phyloP scores from a whole-genome alignment of 2,888 invertebrate species.

The Periphyllus acericola region DNA sequence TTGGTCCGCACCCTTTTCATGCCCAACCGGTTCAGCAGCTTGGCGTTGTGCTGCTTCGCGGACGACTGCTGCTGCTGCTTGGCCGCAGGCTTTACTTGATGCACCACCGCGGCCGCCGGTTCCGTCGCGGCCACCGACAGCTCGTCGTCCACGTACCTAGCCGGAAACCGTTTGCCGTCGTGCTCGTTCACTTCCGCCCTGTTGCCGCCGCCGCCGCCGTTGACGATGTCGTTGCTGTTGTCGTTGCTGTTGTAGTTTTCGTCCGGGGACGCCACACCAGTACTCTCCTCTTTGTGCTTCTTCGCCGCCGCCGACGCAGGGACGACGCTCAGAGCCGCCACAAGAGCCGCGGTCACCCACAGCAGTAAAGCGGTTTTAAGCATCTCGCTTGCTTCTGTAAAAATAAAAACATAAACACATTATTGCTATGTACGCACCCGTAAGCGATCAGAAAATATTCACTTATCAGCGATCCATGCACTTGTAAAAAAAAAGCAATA shows the following conservation, averaged over 20 bases:
- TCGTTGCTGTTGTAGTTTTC: not conserved
- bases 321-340: not conserved
- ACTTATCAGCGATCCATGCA: too few species aligned
- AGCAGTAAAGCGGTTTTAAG: conserved; percentile 18
- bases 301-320: conserved; percentile 16
- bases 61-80: conserved; percentile 64
- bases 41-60: conserved; percentile 70
- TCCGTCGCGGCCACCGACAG: not conserved
- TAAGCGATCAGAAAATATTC: not conserved
- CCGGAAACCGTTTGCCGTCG: conserved; percentile 4
- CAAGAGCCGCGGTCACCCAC: not conserved
- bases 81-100: not conserved
- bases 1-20: conserved; percentile 74
- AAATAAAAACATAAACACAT: not conserved
- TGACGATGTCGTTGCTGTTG: not conserved
- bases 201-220: not conserved
- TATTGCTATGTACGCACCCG: not conserved
- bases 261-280: not conserved
- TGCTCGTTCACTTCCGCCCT: not conserved
- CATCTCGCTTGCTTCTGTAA: not conserved
- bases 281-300: not conserved
- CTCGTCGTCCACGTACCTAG: not conserved
- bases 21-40: conserved; percentile 79
- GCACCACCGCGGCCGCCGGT: not conserved
- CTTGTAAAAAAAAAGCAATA: too few species aligned